Percentiles rank a stretch among this genome's conserved stretches.
phyloP scores from a whole-genome alignment of 2,797 vertebrate genomes.

The Enteromius radiatus region DNA sequence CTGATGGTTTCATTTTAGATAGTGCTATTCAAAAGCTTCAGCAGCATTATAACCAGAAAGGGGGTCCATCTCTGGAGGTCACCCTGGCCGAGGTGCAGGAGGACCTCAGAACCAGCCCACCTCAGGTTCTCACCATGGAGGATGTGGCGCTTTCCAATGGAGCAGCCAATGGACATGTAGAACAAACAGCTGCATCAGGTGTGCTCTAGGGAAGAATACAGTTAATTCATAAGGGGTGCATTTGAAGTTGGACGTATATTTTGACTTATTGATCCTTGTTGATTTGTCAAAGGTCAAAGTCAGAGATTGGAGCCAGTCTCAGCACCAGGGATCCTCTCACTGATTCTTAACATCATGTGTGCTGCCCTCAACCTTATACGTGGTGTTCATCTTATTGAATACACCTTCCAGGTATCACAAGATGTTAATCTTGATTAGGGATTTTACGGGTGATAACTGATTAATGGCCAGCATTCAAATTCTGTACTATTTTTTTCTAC shows the following conservation, averaged over 20 bases:
- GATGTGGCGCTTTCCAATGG: constrained; percentile 82
- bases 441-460: neutral
- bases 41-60: constrained; percentile 83
- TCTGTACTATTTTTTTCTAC: neutral
- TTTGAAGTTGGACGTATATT: neutral
- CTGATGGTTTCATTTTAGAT: constrained; percentile 73
- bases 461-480: neutral
- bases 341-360: constrained; percentile 96
- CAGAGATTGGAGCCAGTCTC: constrained; percentile 88
- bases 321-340: constrained; percentile 87
- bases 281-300: constrained; percentile 74
- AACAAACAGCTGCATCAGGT: constrained; percentile 80
- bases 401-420: constrained; percentile 88
- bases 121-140: constrained; percentile 82
- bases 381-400: constrained; percentile 90
- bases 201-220: neutral
- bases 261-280: constrained; percentile 6
- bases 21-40: constrained; percentile 89
- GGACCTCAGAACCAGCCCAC: constrained; percentile 82
- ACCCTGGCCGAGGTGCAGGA: constrained; percentile 83
- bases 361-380: constrained; percentile 93
- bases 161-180: constrained; percentile 78
- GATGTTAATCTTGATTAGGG: neutral
- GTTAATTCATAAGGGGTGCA: neutral
- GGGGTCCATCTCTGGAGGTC: constrained; percentile 73